phyloP scores from a whole-genome alignment of 2,113 vertebrate genomes.

The Epinephelus fuscoguttatus region DNA sequence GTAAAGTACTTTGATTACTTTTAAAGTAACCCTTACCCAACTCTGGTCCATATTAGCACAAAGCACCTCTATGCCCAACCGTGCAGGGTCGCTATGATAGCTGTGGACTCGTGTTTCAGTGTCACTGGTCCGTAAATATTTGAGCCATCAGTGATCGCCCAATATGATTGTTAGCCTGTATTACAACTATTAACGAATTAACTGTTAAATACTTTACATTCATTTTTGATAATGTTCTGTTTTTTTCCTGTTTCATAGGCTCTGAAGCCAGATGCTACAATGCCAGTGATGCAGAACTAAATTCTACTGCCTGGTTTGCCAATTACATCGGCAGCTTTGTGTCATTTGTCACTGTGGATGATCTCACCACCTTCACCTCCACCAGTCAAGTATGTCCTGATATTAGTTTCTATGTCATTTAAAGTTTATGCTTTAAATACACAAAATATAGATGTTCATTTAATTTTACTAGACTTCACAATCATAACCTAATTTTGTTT shows the following conservation, averaged over 20 bases:
- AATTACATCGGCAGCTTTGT: constrained; percentile 72
- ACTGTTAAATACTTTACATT: not conserved
- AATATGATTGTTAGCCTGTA: not conserved
- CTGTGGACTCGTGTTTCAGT: not conserved
- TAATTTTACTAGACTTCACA: not conserved
- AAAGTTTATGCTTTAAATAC: not conserved
- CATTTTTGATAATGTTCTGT: not conserved
- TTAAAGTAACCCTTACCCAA: too few relatives aligned
- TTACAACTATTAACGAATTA: not conserved
- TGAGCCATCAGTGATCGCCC: not conserved
- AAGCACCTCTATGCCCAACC: too few relatives aligned
- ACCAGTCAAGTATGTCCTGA: constrained; percentile 45
- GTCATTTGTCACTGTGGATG: constrained; percentile 60
- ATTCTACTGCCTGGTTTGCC: constrained; percentile 74
- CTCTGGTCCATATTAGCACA: too few relatives aligned
- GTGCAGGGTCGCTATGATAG: too few relatives aligned
- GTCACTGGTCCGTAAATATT: not conserved
- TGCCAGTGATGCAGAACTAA: constrained; percentile 60
- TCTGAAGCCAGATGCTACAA: constrained; percentile 69
- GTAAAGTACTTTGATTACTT: too few relatives aligned
- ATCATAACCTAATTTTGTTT: not conserved
- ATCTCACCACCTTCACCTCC: constrained; percentile 62
- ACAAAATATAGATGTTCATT: not conserved
- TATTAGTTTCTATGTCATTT: not conserved
- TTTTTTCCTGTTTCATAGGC: constrained; percentile 26